Conservation (phyloP, 2,888 invertebrate species). For the Athripsodes cinereus region DNA sequence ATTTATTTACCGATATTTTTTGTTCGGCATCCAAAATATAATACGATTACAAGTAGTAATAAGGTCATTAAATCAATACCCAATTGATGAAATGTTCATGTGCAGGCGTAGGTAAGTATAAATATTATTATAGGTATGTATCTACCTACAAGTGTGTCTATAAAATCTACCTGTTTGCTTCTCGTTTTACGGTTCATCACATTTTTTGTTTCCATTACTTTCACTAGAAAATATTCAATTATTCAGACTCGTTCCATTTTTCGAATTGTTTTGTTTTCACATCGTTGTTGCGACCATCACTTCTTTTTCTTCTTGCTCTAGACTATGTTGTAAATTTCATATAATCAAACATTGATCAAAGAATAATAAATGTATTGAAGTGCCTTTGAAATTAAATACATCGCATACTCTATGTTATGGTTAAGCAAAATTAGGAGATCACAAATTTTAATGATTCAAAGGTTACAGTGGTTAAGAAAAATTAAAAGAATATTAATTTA, state of each 20-base stretch:
- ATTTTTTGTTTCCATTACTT: constrained; percentile 3
- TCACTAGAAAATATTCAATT: constrained; percentile 3
- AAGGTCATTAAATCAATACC: not conserved
- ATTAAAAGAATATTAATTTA: too few relatives aligned
- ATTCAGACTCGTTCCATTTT: constrained; percentile 1
- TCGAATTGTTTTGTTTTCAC: not conserved
- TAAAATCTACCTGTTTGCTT: not conserved
- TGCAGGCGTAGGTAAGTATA: not conserved
- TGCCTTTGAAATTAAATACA: too few relatives aligned
- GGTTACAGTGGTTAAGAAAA: too few relatives aligned
- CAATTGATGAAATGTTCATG: not conserved
- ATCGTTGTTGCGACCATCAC: not conserved
- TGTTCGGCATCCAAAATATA: too few relatives aligned
- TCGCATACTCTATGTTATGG: too few relatives aligned
- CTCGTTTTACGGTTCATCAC: not conserved
- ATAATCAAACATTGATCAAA: not conserved
- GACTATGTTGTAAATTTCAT: not conserved
- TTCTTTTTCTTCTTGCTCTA: not conserved
- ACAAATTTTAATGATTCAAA: too few relatives aligned
- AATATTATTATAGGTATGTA: not conserved
- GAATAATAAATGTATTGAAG: too few relatives aligned
- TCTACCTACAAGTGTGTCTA: not conserved
- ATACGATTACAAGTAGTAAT: not conserved
- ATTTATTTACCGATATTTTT: too few relatives aligned
- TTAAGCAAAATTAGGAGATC: too few relatives aligned